Base-by-base conservation (phyloP, 2,888 invertebrate genomes). In the Cantharis lateralis region DNA sequence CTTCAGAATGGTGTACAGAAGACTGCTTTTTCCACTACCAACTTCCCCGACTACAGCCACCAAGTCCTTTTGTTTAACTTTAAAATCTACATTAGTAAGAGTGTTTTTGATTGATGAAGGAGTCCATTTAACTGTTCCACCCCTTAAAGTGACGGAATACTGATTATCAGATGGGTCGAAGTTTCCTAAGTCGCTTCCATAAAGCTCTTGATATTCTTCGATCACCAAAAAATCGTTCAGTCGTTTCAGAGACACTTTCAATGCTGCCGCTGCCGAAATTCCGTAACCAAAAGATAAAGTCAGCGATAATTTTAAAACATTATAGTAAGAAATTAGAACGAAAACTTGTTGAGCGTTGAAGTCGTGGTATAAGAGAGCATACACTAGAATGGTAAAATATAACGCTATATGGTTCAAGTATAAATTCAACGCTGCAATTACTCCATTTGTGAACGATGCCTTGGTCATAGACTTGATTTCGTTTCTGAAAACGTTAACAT, bases 201-300 rank as follows among this genome's bases (percentile, higher is more conserved):
- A 20, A 0, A 10, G 20, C 4, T 66, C n/a, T 20, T 10, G 24
- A 84, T 88, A 82, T 84, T 91, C 91, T 1, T 90, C 90, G 79
- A 88, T 88, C 80, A 88, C 81, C 83, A 91, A 84, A 78, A 90
- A 93, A 85, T 87, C 91, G 88, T 91, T 91, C 26, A 96, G 89
- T 74, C 96, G 90, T 77, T 90, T 90, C 73, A 95, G 91, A 2
- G 95, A 94, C 71, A 97, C 94, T 48, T 92, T 88, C 0, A 93
- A 93, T 89, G 97, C 97, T 0, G 95, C 95, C 70, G 94, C 90
- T 87, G 94, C 93, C 1, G 95, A 93, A 79, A 96, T 93, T 78
- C 93, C 95, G 89, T 95, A 94, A 0, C 98, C 97, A 84, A 98
- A 96, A 88, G 96, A 95, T n/a, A 97, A 94, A 0, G 96, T 96